Percentiles rank a stretch among this genome's conserved stretches.
These are phyloP conservation scores for Eudyptes chrysolophus DNA, from an alignment of 2,113 vertebrate species.

Conservation along the genomic window DNA sequence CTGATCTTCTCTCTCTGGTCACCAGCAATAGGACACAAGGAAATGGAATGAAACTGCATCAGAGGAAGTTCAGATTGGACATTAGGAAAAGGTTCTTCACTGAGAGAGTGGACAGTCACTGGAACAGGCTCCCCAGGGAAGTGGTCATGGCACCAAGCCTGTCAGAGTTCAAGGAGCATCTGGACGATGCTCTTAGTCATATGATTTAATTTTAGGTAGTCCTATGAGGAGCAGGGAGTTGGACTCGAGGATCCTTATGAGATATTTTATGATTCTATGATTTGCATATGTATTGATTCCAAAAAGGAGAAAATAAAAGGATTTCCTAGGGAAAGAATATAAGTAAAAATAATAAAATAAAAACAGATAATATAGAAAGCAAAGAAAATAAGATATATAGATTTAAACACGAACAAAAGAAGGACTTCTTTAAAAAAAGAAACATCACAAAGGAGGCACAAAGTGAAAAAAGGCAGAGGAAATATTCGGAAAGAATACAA, in stretches of 20 bases:
- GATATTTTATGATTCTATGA: not conserved
- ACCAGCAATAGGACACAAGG: not conserved
- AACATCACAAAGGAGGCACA: not conserved
- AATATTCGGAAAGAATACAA: not conserved
- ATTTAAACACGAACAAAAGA: not conserved
- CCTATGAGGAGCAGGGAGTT: not conserved
- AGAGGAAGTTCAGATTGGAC: not conserved
- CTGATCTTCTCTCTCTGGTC: not conserved
- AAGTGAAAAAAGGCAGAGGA: not conserved
- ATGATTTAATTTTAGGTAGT: not conserved
- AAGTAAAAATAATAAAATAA: not conserved
- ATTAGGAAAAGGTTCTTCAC: not conserved
- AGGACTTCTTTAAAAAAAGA: not conserved
- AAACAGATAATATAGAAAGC: not conserved
- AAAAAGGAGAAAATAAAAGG: not conserved
- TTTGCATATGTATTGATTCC: not conserved
- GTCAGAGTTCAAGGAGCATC: no score
- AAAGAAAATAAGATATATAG: not conserved
- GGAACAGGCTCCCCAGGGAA: not conserved
- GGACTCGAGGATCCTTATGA: not conserved
- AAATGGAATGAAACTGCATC: not conserved
- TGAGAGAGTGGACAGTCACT: rapidly evolving
- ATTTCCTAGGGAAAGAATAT: not conserved
- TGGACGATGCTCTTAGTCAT: not conserved
- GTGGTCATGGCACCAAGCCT: not conserved